Evolutionary conservation across 2,888 invertebrate species (phyloP).

Genomic region (Drosophila greeni): DNA sequence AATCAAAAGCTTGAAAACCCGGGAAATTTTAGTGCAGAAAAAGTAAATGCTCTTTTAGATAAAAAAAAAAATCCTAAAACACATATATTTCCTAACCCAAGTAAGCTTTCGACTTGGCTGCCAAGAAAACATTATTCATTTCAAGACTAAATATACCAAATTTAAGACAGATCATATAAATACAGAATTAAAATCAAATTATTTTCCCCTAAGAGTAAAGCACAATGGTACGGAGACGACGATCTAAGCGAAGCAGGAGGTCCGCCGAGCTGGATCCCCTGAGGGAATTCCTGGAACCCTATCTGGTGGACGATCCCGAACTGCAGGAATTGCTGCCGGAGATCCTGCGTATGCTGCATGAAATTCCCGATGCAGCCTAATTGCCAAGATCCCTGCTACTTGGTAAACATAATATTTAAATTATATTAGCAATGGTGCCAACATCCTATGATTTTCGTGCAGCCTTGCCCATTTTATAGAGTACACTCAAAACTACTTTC

Average conservation of each 20-base stretch:
- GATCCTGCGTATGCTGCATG: constrained; percentile 1
- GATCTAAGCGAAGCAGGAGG: background rate
- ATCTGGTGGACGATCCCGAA: constrained; percentile 3
- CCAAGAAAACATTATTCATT: background rate
- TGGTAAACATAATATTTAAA: no score
- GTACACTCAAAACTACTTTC: constrained; percentile 60
- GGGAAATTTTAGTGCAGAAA: background rate
- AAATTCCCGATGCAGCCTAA: constrained; percentile 14
- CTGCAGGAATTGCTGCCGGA: constrained; percentile 10
- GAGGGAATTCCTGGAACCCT: constrained; percentile 2
- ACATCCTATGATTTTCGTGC: background rate
- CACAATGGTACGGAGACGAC: constrained; percentile 1
- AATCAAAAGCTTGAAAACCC: constrained; percentile 2
- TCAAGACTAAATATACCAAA: background rate
- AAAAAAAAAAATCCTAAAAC: background rate
- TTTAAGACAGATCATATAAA: no score
- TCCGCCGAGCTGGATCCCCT: constrained; percentile 1
- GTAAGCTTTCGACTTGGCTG: background rate
- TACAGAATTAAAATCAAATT: background rate
- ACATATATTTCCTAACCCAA: background rate
- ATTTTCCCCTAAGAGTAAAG: background rate
- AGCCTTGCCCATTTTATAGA: constrained; percentile 11
- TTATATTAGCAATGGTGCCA: background rate
- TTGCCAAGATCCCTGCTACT: no score
- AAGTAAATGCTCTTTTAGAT: constrained; percentile 2